These are phyloP conservation scores for Crypturellus tataupa DNA, from an alignment of 2,797 vertebrate species.

Conservation along the genomic window DNA sequence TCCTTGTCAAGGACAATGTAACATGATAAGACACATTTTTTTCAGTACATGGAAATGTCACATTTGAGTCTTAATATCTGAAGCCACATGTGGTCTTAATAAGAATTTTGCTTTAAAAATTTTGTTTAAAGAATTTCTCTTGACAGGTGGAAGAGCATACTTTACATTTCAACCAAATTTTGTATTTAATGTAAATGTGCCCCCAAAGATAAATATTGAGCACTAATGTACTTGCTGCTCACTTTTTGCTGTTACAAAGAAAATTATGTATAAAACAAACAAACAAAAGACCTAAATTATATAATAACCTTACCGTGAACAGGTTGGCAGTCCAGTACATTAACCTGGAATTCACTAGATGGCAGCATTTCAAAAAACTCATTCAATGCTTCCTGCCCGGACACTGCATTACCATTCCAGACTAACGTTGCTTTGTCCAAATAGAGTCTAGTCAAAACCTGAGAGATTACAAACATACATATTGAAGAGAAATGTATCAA, in stretches of 20 bases:
- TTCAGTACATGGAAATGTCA: background rate
- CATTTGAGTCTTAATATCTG: background rate
- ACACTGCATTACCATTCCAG: conserved; percentile 95
- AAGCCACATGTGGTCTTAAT: background rate
- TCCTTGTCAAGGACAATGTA: background rate
- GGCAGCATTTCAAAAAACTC: conserved; percentile 97
- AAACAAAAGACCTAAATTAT: background rate
- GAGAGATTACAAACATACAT: background rate
- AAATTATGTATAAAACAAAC: background rate
- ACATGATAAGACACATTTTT: background rate
- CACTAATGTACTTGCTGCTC: background rate
- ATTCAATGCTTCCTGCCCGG: conserved; percentile 89
- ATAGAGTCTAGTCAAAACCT: conserved; percentile 94
- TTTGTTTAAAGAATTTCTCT: background rate
- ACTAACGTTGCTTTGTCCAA: conserved; percentile 94
- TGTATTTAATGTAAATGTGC: background rate
- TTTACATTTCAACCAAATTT: background rate
- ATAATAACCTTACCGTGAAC: conserved; percentile 85
- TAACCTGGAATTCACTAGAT: conserved; percentile 95
- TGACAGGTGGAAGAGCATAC: background rate
- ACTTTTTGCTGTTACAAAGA: background rate
- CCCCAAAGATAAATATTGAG: background rate
- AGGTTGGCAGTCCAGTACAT: conserved; percentile 94
- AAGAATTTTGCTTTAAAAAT: background rate
- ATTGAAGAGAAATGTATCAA: background rate